A percentile compares a stretch with the other conserved stretches of the same genome.
Conservation (phyloP, 2,797 vertebrate genomes). For the Peromyscus aztecus region DNA sequence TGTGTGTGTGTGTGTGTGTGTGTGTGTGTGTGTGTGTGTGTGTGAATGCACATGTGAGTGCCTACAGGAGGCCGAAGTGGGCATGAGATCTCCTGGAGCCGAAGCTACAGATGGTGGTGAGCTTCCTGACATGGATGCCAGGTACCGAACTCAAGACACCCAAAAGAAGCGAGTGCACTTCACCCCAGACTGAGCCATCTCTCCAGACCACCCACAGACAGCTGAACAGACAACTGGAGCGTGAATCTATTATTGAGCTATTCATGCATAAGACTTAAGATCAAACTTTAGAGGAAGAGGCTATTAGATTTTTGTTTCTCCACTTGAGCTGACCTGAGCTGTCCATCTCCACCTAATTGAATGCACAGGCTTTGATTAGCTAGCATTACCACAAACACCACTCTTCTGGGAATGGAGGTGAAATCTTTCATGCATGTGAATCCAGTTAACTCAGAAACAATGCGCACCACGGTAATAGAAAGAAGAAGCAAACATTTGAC, state of each 20-base stretch:
- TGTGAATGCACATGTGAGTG: neutral
- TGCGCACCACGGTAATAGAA: neutral
- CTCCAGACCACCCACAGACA: neutral
- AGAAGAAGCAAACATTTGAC: constrained; percentile 42
- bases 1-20: no score
- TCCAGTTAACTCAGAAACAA: constrained; percentile 46
- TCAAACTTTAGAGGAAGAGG: constrained; percentile 30
- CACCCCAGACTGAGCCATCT: no score
- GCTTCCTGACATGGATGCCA: neutral
- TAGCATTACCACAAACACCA: neutral
- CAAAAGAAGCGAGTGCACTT: neutral
- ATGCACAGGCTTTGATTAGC: neutral
- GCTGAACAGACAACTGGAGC: neutral
- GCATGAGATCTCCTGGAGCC: neutral
- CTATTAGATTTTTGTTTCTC: neutral
- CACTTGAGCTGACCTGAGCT: neutral
- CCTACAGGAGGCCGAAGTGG: neutral
- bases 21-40: neutral
- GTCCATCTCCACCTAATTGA: neutral
- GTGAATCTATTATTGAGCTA: constrained; percentile 16
- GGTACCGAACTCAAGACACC: neutral
- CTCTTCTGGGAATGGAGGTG: neutral
- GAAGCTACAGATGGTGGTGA: neutral
- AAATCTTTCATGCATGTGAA: neutral
- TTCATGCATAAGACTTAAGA: neutral